Evolutionary conservation across 37 sponge, comb jelly and placozoan species (phyloP), one percentile per base, ranked within the genome.

Genomic region (Geodia barretti): DNA sequence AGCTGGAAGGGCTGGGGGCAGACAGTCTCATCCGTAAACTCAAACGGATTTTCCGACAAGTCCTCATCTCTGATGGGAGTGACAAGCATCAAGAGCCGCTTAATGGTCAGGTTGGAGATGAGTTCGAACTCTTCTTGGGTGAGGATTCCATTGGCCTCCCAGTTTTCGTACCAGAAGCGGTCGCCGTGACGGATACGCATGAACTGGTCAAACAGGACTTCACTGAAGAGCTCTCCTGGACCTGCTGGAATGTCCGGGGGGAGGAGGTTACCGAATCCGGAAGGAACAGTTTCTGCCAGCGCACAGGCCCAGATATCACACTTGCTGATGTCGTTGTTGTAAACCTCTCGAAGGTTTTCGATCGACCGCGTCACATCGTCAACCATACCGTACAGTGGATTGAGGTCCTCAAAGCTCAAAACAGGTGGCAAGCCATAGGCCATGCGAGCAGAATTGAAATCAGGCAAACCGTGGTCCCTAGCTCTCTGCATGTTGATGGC

Each of bases 111-210:
- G 31, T 70, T 41, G 4, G 41, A 58, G 21, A 98, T 98, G 35
- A 60, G 31, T 21, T 82, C 14, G 14, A 89, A 75, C 63, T 98
- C 98, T n/a, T 70, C 83, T 41, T 70, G 54, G 25, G 90, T 84
- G 71, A 95, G 93, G 28, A 96, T 42, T 0, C 78, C 68, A 68
- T 92, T 92, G 36, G 21, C 42, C 69, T 89, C 68, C 41, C 73
- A 79, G 85, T 98, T 95, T 62, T 95, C 94, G 54, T 81, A 98
- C 98, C 98, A 98, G 92, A 95, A 95, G 25, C 98, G 85, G 59
- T 98, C 96, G 62, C 74, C 95, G 43, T 93, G 89, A 47, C 98
- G 76, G 39, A 95, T 88, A 26, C 98, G 77, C 85, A 91, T 83
- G 70, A 98, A 95, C 89, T 98, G 98, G 68, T 98, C 98, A 64